Conservation (phyloP, 2,113 vertebrate species). For the Telmatochromis sp. region DNA sequence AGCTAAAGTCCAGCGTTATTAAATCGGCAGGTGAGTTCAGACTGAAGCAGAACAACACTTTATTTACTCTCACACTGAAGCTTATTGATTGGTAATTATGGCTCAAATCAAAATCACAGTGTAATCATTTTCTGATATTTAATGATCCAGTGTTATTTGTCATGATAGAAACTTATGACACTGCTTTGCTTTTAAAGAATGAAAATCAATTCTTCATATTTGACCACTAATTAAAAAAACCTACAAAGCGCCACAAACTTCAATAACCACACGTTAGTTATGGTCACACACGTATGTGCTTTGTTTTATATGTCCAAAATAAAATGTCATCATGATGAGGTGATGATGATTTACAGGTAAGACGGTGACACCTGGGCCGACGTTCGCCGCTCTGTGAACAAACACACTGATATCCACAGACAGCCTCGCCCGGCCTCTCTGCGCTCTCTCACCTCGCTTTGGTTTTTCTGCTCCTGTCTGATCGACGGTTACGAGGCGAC, state of each 20-base stretch:
- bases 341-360: background rate
- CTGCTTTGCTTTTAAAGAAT: background rate
- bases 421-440: background rate
- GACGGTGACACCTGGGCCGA: background rate
- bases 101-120: background rate
- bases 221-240: background rate
- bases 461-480: background rate
- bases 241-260: background rate
- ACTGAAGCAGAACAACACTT: background rate
- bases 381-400: background rate
- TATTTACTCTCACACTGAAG: background rate
- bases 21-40: background rate
- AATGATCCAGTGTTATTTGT: background rate
- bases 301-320: background rate
- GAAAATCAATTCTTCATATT: background rate
- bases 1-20: background rate
- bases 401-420: background rate
- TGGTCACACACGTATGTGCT: background rate
- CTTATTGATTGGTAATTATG: fast-evolving
- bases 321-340: background rate
- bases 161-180: background rate
- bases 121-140: background rate
- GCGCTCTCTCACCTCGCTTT: background rate
- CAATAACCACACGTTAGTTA: background rate
- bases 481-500: slow-evolving; percentile 42